Base-by-base conservation (phyloP, 2,888 invertebrate genomes). In the Sabatieria punctata region DNA sequence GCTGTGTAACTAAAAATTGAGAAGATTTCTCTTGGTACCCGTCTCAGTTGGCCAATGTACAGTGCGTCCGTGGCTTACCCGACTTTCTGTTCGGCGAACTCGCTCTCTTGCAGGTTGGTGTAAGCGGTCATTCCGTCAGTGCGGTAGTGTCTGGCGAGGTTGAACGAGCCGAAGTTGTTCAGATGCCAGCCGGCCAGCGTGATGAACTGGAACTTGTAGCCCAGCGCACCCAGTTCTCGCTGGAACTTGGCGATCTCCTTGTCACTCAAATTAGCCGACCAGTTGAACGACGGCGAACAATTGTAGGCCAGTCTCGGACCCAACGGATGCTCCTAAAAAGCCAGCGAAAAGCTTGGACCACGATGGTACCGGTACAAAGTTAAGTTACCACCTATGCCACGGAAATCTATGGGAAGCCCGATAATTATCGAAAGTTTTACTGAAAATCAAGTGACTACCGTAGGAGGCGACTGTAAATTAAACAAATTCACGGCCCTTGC, bases 131-230 rank as follows among this genome's bases (percentile, higher is more conserved):
- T 63, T 18, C 60, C 57, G 18, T 49, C 45, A 19, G 57, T 57
- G 37, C 55, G 56, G 57, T 67, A 67, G 47, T 60, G 57, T n/a
- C 56, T 44, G 19, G 66, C 65, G 45, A 66, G 49, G 40, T 67
- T 60, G 49, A 61, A 67, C 57, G 66, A 64, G 44, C 57, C 54
- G 50, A 60, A 64, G 51, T 61, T 62, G 54, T 66, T 60, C 24
- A 62, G 57, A 51, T 67, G 67, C 58, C 63, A 66, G 39, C 66
- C 67, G 43, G 66, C 66, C 41, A 67, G 52, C 2, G 66, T 66
- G 52, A 67, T 65, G 56, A 67, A 67, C 52, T 67, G 66, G 52
- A 61, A 67, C 49, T 65, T 65, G 61, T 65, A 67, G 40, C 66
- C 67, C 64, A 66, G 62, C 13, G 57, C 58, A 15, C 60, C 65